These are phyloP conservation scores for Pristis pectinata DNA, from an alignment of 2,797 vertebrate genomes.

Conservation along the genomic window DNA sequence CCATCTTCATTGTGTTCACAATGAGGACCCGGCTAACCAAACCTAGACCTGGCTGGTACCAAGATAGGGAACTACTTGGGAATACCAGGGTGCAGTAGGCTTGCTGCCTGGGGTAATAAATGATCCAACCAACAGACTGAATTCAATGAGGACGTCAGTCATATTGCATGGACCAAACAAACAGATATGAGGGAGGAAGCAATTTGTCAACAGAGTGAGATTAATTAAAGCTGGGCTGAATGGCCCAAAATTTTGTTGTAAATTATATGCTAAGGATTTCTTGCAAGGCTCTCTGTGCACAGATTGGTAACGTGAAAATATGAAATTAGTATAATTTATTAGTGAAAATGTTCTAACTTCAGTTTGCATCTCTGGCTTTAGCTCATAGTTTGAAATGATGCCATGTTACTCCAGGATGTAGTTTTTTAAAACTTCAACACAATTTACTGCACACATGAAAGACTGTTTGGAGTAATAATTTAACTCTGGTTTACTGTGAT, in stretches of 20 bases:
- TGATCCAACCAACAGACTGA: too few species aligned
- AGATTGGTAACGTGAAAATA: neutral
- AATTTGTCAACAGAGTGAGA: neutral
- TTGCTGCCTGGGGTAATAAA: too few species aligned
- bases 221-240: neutral
- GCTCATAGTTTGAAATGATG: neutral
- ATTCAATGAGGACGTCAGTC: too few species aligned
- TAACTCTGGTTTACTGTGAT: neutral
- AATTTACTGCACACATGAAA: neutral
- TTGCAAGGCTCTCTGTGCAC: neutral
- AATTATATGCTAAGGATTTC: neutral
- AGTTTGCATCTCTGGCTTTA: neutral
- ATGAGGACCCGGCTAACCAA: too few species aligned
- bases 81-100: too few species aligned
- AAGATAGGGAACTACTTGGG: too few species aligned
- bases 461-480: neutral
- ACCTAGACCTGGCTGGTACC: too few species aligned
- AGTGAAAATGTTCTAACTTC: neutral
- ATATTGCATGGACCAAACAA: neutral
- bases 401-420: neutral
- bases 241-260: neutral
- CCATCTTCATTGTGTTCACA: too few species aligned
- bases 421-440: neutral
- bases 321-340: neutral
- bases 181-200: neutral